Evolutionary conservation across 2,888 invertebrate genomes (phyloP).

Genomic region (Apamea sordens): DNA sequence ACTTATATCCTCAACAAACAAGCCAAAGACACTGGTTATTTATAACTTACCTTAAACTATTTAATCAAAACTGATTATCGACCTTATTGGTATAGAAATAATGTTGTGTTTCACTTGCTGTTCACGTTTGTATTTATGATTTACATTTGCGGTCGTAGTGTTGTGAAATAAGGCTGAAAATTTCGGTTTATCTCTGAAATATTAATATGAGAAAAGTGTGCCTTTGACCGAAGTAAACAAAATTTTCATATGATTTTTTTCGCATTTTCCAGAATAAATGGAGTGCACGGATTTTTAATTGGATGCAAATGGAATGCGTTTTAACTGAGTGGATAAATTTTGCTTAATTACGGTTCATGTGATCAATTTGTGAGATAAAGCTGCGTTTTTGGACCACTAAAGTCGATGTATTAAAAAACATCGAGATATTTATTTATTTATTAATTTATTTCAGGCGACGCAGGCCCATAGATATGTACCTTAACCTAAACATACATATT

Average conservation of each 20-base stretch:
- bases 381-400: not conserved
- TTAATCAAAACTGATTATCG: conserved; percentile 10
- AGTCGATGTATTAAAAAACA: too few species aligned
- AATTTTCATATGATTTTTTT: not conserved
- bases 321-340: conserved; percentile 1
- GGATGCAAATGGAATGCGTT: conserved; percentile 25
- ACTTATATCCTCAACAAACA: conserved; percentile 49
- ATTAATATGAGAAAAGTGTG: conserved; percentile 11
- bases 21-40: conserved; percentile 26
- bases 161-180: conserved; percentile 21
- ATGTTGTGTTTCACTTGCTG: not conserved
- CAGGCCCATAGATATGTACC: too few species aligned
- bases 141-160: conserved; percentile 24
- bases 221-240: conserved; percentile 27
- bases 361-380: not conserved
- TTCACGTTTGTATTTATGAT: conserved; percentile 29
- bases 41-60: conserved; percentile 37
- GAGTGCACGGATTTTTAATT: conserved; percentile 25
- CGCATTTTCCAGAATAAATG: conserved; percentile 12
- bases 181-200: conserved; percentile 39
- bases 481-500: too few species aligned
- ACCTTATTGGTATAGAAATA: accelerated
- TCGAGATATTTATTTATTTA: not conserved
- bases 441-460: too few species aligned
- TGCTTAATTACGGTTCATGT: conserved; percentile 5